Conservation (phyloP, 2,888 invertebrate genomes). For the Platycnemis pennipes region DNA sequence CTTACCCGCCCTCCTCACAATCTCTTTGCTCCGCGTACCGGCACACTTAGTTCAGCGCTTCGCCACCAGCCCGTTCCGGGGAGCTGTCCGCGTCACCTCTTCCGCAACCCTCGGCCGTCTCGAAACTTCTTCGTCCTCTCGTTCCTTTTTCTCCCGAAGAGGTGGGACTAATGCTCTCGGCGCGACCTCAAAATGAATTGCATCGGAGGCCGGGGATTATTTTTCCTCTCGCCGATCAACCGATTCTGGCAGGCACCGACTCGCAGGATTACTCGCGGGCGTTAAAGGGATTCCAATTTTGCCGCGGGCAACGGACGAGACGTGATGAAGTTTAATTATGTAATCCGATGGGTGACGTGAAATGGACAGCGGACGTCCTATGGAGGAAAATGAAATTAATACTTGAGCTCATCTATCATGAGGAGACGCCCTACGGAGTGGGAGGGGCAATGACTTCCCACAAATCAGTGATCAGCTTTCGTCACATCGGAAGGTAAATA, state of each 20-base stretch:
- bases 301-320: not conserved
- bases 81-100: not conserved
- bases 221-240: not conserved
- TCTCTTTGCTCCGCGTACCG: not conserved
- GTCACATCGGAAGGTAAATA: not conserved
- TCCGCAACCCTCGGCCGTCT: not conserved
- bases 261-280: not conserved
- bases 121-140: not conserved
- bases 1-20: too few species aligned
- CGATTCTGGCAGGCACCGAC: not conserved
- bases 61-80: not conserved
- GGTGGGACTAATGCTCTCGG: too few species aligned
- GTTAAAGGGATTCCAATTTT: not conserved
- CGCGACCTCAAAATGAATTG: not conserved
- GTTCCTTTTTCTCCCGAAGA: not conserved
- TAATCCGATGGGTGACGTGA: conserved; percentile 40
- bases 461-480: not conserved
- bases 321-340: conserved; percentile 11
- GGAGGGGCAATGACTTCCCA: not conserved
- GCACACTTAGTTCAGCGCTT: not conserved
- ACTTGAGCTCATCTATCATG: conserved; percentile 51
- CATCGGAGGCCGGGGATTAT: not conserved
- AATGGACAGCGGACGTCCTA: conserved; percentile 34
- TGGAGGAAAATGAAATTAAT: conserved; percentile 52
- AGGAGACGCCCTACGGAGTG: not conserved